These are phyloP conservation scores for Laticauda laticaudata DNA, from an alignment of 2,113 vertebrate species.

Conservation along the genomic window DNA sequence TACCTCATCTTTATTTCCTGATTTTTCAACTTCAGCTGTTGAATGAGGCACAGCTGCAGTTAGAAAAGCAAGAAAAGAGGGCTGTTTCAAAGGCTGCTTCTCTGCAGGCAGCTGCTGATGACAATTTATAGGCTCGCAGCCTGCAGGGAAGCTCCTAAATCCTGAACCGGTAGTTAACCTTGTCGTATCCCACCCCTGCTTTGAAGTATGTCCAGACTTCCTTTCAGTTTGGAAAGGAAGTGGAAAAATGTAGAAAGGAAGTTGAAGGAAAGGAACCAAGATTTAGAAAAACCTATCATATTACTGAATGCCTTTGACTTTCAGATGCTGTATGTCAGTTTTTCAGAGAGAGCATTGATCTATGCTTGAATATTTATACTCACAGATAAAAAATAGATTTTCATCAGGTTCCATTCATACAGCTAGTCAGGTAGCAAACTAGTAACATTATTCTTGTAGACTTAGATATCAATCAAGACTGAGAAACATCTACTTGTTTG, in stretches of 20 bases:
- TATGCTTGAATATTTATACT: not conserved
- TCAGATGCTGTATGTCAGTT: not conserved
- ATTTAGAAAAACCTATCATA: not conserved
- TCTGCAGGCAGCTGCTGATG: no score
- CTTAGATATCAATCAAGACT: not conserved
- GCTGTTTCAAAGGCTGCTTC: no score
- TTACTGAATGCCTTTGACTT: not conserved
- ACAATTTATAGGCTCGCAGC: no score
- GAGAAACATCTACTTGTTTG: not conserved
- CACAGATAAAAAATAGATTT: not conserved
- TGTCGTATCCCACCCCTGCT: no score
- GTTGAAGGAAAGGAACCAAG: not conserved
- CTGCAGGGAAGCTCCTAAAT: no score
- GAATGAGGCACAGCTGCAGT: no score
- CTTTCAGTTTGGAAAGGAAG: not conserved
- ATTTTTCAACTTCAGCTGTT: no score
- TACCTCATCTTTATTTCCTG: no score
- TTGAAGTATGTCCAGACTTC: not conserved
- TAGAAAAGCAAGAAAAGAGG: no score
- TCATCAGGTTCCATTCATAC: not conserved
- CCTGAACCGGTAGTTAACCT: no score
- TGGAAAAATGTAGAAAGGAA: not conserved
- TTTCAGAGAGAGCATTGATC: not conserved
- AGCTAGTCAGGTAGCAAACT: not conserved
- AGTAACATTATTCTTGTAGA: not conserved